Evolutionary conservation across 53 echinoderm and acorn worm species (phyloP).

Genomic region (Luidia sarsii): DNA sequence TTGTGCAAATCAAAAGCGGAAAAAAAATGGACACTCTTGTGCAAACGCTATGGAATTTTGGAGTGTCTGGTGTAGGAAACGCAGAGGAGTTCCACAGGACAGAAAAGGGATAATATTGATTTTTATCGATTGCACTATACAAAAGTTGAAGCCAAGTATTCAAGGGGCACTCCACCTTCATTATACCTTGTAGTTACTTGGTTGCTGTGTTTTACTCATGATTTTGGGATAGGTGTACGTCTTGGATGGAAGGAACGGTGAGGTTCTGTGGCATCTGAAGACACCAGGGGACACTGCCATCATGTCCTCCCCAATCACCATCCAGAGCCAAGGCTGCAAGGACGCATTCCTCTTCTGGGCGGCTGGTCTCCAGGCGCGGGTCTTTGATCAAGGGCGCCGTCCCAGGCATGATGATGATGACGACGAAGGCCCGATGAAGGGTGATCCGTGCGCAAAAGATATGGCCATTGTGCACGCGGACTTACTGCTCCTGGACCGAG

Average conservation of each 20-base stretch:
- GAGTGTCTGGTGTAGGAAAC: too few species aligned
- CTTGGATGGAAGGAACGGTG: constrained; percentile 68
- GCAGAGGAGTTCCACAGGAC: too few species aligned
- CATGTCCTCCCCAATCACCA: constrained; percentile 66
- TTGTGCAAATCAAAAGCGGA: too few species aligned
- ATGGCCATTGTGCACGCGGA: background rate
- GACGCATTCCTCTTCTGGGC: constrained; percentile 70
- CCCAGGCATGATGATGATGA: constrained; percentile 32
- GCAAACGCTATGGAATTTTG: too few species aligned
- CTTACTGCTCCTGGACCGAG: constrained; percentile 44
- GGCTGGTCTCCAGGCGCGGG: background rate
- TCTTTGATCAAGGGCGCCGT: background rate
- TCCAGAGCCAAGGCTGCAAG: constrained; percentile 40
- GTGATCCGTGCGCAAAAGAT: background rate
- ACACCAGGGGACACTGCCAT: constrained; percentile 1
- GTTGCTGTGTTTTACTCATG: too few species aligned
- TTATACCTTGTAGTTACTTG: too few species aligned
- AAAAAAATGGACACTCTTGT: too few species aligned
- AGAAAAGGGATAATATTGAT: too few species aligned
- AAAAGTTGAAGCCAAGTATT: too few species aligned
- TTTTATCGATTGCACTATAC: too few species aligned
- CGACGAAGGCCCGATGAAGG: background rate
- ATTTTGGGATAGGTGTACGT: constrained; percentile 57
- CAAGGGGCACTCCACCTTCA: too few species aligned
- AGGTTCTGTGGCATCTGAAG: constrained; percentile 55